Base-by-base conservation (phyloP, 2,797 vertebrate genomes). In the Petrocephalus schoutedeni region DNA sequence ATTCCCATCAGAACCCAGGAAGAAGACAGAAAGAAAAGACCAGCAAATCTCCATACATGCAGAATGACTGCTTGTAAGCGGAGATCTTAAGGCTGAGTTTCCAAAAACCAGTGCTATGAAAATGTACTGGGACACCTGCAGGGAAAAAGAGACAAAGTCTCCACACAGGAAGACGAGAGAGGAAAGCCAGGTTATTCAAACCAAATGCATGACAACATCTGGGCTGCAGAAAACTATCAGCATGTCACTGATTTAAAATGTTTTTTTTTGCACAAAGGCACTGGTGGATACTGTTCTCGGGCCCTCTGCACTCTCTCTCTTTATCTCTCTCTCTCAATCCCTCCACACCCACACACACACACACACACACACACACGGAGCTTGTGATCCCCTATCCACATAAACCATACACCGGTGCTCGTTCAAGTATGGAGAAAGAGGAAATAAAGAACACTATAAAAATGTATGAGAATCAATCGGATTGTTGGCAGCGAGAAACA, bases 391-490 rank as follows among this genome's bases (percentile, higher is more conserved):
- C 56, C 58, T 84, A 23, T 71, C 71, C 71, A 77, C 71, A 86
- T n/a, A 88, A 86, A 88, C 83, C 54, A 19, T 28, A 53, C 85
- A 74, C 85, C 84, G 57, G 64, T 23, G 67, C 85, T 80, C 67
- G 16, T 67, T 89, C 88, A 64, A 58, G 71, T 89, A 88, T 61
- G 85, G 88, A 80, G 85, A 77, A 85, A 74, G 67, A 51, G 32
- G 64, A 64, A 67, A 85, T 77, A 87, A 87, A 54, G 28, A 49
- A 54, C 71, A 84, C 51, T 59, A 82, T 86, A 89, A 89, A 86
- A 87, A 89, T 89, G 88, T 82, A 89, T 89, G 85, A 86, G 88
- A 89, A 86, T 82, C 85, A 87, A 67, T 57, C 9, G 67, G 36
- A 49, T 23, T 57, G 88, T 61, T 51, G 85, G 71, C 54, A 45